phyloP scores from a whole-genome alignment of 2,888 invertebrate genomes.

The Netelia virgata region DNA sequence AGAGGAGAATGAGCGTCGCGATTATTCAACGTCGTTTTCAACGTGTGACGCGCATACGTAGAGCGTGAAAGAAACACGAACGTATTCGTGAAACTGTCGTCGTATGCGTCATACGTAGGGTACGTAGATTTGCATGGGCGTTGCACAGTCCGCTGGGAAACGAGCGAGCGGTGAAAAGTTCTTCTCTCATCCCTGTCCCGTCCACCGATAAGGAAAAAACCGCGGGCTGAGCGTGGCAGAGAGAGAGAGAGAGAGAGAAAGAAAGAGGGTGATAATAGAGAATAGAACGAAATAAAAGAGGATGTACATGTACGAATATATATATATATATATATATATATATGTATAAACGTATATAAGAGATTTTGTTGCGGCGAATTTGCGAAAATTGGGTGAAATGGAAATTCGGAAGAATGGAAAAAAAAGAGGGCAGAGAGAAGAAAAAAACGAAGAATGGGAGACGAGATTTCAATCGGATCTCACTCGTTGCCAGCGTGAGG shows the following conservation, averaged over 20 bases:
- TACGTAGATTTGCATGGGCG: slow-evolving; percentile 15
- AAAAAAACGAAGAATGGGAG: slow-evolving; percentile 23
- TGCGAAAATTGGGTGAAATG: slow-evolving; percentile 65
- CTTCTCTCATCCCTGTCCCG: slow-evolving; percentile 29
- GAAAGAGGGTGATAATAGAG: slow-evolving; percentile 27
- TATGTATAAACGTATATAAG: slow-evolving; percentile 37
- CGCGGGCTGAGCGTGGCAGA: slow-evolving; percentile 18
- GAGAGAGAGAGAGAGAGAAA: slow-evolving; percentile 26
- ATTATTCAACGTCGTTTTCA: slow-evolving; percentile 68
- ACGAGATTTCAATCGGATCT: slow-evolving; percentile 68
- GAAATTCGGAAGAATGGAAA: slow-evolving; percentile 59
- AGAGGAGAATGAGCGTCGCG: slow-evolving; percentile 63
- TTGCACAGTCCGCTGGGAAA: slow-evolving; percentile 61
- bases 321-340: slow-evolving; percentile 39
- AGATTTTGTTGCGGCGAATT: slow-evolving; percentile 62
- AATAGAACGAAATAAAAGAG: slow-evolving; percentile 50
- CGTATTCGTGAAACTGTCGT: slow-evolving; percentile 57
- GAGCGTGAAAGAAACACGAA: slow-evolving; percentile 49
- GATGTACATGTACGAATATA: slow-evolving; percentile 38
- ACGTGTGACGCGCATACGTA: slow-evolving; percentile 42
- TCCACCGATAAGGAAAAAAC: slow-evolving; percentile 44
- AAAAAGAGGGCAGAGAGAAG: slow-evolving; percentile 35
- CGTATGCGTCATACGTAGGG: slow-evolving; percentile 30
- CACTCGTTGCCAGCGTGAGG: slow-evolving; percentile 16
- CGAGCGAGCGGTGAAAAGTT: slow-evolving; percentile 65